Evolutionary conservation across 2,797 vertebrate genomes (phyloP).

Genomic region (Hozukius guyotensis): DNA sequence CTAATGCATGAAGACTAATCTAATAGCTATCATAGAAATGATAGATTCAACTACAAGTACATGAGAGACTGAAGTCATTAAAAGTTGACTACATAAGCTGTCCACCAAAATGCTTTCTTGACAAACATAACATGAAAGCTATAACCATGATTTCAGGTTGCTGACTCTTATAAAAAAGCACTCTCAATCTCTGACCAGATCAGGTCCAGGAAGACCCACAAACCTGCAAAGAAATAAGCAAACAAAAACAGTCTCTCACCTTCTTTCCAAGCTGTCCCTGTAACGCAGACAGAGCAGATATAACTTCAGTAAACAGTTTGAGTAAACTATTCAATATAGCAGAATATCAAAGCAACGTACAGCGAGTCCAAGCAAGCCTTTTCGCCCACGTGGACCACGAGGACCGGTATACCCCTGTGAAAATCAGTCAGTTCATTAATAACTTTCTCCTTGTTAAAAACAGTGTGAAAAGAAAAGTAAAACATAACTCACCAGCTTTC

Average conservation of each 20-base stretch:
- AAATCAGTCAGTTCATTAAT: constrained; percentile 9
- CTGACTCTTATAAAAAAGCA: not conserved
- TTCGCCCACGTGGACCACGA: constrained; percentile 68
- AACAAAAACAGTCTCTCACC: constrained; percentile 54
- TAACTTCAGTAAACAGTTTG: not conserved
- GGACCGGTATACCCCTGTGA: constrained; percentile 78
- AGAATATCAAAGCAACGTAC: constrained; percentile 66
- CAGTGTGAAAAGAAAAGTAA: not conserved
- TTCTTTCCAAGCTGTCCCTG: constrained; percentile 79
- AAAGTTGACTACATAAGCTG: not conserved
- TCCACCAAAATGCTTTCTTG: not conserved
- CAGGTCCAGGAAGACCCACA: not conserved
- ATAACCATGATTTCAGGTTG: not conserved
- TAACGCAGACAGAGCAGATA: constrained; percentile 30
- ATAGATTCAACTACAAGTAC: not conserved
- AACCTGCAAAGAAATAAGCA: not conserved
- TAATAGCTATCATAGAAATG: no score
- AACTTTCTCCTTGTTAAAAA: not conserved
- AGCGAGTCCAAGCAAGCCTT: constrained; percentile 64
- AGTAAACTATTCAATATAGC: not conserved
- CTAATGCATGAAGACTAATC: not conserved
- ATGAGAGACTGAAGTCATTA: not conserved
- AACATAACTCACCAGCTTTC: constrained; percentile 61
- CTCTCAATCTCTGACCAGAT: not conserved
- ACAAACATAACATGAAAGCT: not conserved